A percentile compares a stretch with the other conserved stretches of the same genome.
Conservation (phyloP, 2,113 vertebrate genomes). For the Muscicapa adusta region DNA sequence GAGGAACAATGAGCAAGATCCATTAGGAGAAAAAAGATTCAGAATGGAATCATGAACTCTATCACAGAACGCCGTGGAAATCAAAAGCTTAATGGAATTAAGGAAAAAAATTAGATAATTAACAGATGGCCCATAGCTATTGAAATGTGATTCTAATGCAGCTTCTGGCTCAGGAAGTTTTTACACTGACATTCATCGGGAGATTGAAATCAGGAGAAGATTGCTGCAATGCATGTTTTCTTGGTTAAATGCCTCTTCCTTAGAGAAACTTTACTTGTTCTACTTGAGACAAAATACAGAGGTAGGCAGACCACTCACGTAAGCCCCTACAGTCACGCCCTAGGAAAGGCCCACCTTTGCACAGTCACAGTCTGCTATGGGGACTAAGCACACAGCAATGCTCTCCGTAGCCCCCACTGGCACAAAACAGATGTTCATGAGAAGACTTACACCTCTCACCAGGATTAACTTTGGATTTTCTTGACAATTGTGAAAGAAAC, state of each 20-base stretch:
- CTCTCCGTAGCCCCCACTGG: background rate
- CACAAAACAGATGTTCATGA: background rate
- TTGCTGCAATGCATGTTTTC: background rate
- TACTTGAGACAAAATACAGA: background rate
- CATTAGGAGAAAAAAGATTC: background rate
- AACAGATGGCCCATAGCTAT: background rate
- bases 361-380: background rate
- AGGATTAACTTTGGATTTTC: background rate
- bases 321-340: background rate
- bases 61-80: background rate
- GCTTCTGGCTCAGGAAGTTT: background rate
- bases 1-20: background rate
- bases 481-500: background rate
- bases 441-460: background rate
- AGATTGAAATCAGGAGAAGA: background rate
- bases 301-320: background rate
- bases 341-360: background rate
- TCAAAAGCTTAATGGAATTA: background rate
- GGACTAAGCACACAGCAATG: background rate
- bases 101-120: background rate
- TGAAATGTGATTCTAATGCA: background rate
- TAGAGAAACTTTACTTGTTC: background rate
- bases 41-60: background rate
- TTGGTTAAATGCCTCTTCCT: background rate
- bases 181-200: background rate